Base-by-base conservation (phyloP, 2,888 invertebrate genomes). In the Drosophila anceps region DNA sequence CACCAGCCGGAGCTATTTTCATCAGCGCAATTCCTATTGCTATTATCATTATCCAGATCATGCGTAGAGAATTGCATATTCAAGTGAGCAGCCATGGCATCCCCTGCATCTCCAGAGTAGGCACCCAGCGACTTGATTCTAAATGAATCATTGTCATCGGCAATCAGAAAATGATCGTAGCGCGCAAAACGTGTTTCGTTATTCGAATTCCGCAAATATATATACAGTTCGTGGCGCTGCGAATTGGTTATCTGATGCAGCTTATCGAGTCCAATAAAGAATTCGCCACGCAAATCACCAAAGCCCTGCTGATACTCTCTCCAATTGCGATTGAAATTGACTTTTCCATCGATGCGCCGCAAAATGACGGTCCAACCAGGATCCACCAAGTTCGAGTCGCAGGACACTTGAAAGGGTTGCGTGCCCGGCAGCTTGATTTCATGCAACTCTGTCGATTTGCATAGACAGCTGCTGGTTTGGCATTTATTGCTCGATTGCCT, bases 1-100 rank as follows among this genome's bases (percentile, higher is more conserved):
- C 96, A 96, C 96, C 96, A 96, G 1, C 95, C 96, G 0, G 96
- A 96, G 4, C 94, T 94, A 76, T 96, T 96, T 66, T 95, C 94
- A 53, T 93, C 91, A 0, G 96, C 95, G 90, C 96, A 96, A 60
- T 79, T 79, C 18, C 74, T 60, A 0, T 53, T 29, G 24, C 94
- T 94, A 2, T 94, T 94, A 84, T 96, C 96, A 71, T 95, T 95
- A 86, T 96, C 96, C 50, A 93, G 89, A 87, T 96, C 96, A 39
- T 93, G 93, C 0, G 96, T 95, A 0, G 95, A 95, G 84, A 96
- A 96, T 88, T 95, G 95, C 86, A 95, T 94, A 0, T 95, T 95
- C 2, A 95, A 95, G 77, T 96, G 96, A 82, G 95, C 95, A 0
- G 93, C 93, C 65, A 96, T 89, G 0, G 95, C 95, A 91, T 96